These are phyloP conservation scores for Tribolium madens DNA, from an alignment of 1,140 invertebrate genomes.

Conservation along the genomic window DNA sequence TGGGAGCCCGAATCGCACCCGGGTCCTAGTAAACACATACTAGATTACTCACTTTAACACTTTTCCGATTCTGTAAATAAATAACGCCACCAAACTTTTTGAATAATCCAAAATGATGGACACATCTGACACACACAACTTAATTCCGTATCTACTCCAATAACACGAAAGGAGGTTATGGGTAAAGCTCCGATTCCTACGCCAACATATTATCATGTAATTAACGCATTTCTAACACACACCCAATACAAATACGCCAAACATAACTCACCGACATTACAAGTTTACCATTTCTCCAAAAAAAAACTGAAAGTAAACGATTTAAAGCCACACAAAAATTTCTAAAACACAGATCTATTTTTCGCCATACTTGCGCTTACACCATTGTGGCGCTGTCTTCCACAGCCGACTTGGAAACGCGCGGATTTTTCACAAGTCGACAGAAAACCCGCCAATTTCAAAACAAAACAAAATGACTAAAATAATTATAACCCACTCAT, in stretches of 20 bases:
- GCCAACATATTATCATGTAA: slow-evolving; percentile 60
- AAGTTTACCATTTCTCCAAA: slow-evolving; percentile 26
- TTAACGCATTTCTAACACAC: slow-evolving; percentile 49
- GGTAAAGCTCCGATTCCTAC: slow-evolving; percentile 72
- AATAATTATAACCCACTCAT: slow-evolving; percentile 2
- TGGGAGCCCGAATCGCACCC: slow-evolving; percentile 61
- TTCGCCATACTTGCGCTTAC: slow-evolving; percentile 58
- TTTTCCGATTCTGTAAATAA: slow-evolving; percentile 62
- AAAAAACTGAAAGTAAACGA: background rate
- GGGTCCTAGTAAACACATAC: slow-evolving; percentile 67
- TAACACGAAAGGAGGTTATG: slow-evolving; percentile 78
- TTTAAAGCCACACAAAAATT: slow-evolving; percentile 11
- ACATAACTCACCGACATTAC: slow-evolving; percentile 11
- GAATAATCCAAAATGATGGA: slow-evolving; percentile 72
- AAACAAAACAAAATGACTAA: slow-evolving; percentile 27
- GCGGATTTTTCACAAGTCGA: slow-evolving; percentile 57
- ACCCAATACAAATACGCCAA: slow-evolving; percentile 27
- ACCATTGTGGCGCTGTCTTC: slow-evolving; percentile 59
- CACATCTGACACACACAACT: slow-evolving; percentile 75
- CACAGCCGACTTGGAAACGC: slow-evolving; percentile 58
- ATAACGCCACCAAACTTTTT: slow-evolving; percentile 64
- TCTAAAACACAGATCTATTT: slow-evolving; percentile 59
- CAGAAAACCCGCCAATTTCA: slow-evolving; percentile 53
- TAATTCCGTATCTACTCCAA: slow-evolving; percentile 75
- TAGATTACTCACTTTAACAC: slow-evolving; percentile 69